These are phyloP conservation scores for Piaya cayana DNA, from an alignment of 2,113 vertebrate species.

Conservation along the genomic window DNA sequence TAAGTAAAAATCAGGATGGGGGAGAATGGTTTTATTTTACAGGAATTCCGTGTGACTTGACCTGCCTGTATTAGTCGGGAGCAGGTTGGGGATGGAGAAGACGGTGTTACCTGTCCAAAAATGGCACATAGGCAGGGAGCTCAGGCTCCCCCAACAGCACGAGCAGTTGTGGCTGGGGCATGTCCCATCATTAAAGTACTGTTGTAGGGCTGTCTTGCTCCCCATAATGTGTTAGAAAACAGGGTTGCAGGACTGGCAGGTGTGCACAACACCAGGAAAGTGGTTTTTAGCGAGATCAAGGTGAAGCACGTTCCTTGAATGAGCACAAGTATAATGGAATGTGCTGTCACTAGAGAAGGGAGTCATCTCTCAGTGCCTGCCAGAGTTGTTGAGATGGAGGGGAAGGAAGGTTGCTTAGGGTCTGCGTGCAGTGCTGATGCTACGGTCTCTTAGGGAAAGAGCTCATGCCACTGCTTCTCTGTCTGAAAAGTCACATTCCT, in stretches of 20 bases:
- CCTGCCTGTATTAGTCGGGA: background rate
- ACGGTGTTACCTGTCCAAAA: background rate
- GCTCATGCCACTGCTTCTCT: fast-evolving
- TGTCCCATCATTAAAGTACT: fast-evolving
- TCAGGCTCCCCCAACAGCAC: background rate
- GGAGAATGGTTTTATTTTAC: background rate
- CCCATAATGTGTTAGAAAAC: background rate
- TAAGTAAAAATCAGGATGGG: fast-evolving
- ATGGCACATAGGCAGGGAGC: background rate
- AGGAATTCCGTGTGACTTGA: background rate
- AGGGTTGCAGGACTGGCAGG: background rate
- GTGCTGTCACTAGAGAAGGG: background rate
- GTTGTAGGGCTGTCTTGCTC: fast-evolving
- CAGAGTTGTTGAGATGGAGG: background rate
- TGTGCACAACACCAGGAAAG: no score
- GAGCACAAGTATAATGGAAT: background rate
- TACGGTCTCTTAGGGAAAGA: background rate
- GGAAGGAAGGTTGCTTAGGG: background rate
- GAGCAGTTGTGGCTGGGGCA: fast-evolving
- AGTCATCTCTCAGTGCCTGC: background rate
- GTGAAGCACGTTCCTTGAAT: background rate
- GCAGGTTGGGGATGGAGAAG: background rate
- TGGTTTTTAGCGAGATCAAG: background rate
- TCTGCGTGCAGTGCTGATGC: background rate
- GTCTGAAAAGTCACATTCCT: background rate